phyloP scores from a whole-genome alignment of 2,113 vertebrate species.

The Smithornis capensis region DNA sequence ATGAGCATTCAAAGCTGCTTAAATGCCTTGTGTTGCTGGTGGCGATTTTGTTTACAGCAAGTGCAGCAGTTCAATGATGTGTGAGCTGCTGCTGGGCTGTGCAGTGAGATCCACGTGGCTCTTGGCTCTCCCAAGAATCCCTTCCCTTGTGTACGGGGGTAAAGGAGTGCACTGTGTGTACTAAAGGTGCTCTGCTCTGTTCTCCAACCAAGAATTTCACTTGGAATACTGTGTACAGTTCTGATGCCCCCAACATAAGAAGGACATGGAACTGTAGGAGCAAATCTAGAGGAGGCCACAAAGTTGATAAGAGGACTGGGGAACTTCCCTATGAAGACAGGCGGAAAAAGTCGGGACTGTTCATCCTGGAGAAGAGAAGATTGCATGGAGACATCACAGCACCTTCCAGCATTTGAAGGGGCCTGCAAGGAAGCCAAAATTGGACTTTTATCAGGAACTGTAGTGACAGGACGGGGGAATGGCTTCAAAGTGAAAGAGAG shows the following conservation, averaged over 20 bases:
- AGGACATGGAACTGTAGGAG: not conserved
- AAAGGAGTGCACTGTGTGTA: not conserved
- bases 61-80: not conserved
- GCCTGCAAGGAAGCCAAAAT: not conserved
- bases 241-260: not conserved
- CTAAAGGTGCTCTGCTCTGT: not conserved
- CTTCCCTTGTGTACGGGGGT: rapidly evolving
- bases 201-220: not conserved
- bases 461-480: not conserved
- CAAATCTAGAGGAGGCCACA: rapidly evolving
- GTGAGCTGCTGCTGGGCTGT: not conserved
- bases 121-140: not conserved
- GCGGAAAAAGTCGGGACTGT: not conserved
- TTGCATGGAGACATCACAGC: not conserved
- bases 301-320: not conserved
- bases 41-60: not conserved
- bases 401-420: not conserved
- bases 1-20: not conserved
- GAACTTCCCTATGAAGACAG: not conserved
- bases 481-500: not conserved
- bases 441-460: not conserved
- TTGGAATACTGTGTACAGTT: not conserved
- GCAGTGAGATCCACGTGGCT: not conserved
- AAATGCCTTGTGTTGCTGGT: not conserved
- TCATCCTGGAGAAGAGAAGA: not conserved